Evolutionary conservation across 2,797 vertebrate genomes (phyloP).

Genomic region (Loriculus beryllinus): DNA sequence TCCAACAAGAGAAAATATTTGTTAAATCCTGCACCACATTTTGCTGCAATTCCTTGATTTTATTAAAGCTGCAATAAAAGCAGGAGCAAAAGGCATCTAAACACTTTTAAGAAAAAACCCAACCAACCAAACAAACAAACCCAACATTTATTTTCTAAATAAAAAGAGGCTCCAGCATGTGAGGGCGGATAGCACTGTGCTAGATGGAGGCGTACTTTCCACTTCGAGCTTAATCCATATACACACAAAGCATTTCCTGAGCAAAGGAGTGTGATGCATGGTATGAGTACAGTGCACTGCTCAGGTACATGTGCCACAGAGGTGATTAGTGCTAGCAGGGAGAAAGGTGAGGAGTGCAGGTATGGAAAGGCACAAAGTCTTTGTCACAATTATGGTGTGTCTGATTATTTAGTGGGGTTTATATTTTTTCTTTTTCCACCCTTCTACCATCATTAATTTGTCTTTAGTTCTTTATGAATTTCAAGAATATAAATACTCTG

Average conservation of each 20-base stretch:
- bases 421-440: background rate
- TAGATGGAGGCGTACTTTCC: background rate
- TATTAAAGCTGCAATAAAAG: background rate
- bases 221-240: constrained; percentile 9
- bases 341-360: background rate
- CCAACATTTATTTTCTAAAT: background rate
- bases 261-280: background rate
- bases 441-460: background rate
- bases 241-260: background rate
- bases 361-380: background rate
- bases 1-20: background rate
- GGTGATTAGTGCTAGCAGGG: background rate
- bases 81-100: background rate
- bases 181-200: background rate
- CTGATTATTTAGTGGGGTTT: background rate
- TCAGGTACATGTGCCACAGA: background rate
- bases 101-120: too few species aligned
- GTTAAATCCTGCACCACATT: background rate
- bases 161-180: background rate
- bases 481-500: background rate
- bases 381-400: background rate
- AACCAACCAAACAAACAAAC: too few species aligned
- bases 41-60: background rate
- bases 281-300: background rate
- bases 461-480: background rate